Conservation (phyloP, 1,140 invertebrate species). For the Aphidius gifuensis region DNA sequence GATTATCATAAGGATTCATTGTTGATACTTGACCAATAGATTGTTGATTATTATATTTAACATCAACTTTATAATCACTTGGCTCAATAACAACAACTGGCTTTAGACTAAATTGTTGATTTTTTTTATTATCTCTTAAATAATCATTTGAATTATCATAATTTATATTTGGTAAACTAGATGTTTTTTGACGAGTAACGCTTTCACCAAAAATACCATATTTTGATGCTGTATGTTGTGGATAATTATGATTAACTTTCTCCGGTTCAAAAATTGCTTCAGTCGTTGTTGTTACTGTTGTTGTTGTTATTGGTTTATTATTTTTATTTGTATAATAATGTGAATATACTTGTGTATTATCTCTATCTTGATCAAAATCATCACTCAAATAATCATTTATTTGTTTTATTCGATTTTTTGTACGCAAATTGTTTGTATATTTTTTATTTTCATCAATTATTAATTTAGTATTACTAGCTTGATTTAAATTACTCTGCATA, state of each 20-base stretch:
- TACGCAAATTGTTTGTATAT: background rate
- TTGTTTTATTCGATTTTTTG: constrained; percentile 24
- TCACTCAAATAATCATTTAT: constrained; percentile 33
- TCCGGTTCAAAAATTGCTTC: constrained; percentile 27
- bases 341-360: constrained; percentile 9
- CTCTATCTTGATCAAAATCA: constrained; percentile 15
- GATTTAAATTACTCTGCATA: constrained; percentile 25
- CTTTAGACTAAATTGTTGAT: constrained; percentile 26
- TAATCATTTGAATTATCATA: constrained; percentile 7
- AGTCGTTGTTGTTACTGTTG: constrained; percentile 2
- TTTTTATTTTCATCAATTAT: constrained; percentile 7
- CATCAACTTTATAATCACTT: constrained; percentile 33
- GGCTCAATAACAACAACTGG: constrained; percentile 41
- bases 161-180: constrained; percentile 9
- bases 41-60: constrained; percentile 23
- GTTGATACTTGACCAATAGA: background rate
- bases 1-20: background rate
- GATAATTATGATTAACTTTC: constrained; percentile 36
- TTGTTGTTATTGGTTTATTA: constrained; percentile 14
- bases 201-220: constrained; percentile 29
- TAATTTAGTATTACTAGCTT: constrained; percentile 2
- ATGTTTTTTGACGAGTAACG: constrained; percentile 16
- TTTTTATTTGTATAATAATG: constrained; percentile 22
- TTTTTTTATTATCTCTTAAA: constrained; percentile 1
- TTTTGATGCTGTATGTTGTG: constrained; percentile 23